phyloP scores from a whole-genome alignment of 2,113 vertebrate species.

The Dendropsophus ebraccatus region DNA sequence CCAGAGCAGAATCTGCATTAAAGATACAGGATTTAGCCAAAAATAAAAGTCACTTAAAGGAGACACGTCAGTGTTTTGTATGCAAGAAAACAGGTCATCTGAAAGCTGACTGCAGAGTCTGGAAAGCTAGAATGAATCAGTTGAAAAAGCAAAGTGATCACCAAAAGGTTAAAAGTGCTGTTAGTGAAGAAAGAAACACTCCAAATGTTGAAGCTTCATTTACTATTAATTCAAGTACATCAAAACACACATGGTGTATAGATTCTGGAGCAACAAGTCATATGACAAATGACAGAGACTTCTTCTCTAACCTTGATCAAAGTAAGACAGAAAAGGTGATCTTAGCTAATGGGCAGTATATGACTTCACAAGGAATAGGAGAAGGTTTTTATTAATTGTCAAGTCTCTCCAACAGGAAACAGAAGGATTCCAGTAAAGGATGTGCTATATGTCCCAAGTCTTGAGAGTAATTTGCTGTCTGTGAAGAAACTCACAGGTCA shows the following conservation, averaged over 20 bases:
- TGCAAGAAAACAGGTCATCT: neutral
- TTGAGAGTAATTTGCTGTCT: no score
- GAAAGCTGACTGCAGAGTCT: neutral
- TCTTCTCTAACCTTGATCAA: no score
- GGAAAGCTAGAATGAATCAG: neutral
- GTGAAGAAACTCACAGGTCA: no score
- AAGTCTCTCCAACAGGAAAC: no score
- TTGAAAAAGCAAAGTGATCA: neutral
- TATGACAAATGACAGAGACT: neutral
- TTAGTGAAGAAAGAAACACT: no score
- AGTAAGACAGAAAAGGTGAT: no score
- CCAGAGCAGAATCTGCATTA: neutral
- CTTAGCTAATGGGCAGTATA: no score
- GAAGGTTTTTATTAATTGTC: no score
- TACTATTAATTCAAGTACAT: neutral
- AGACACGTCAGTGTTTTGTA: neutral
- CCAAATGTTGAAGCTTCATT: neutral
- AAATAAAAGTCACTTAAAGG: neutral
- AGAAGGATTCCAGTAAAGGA: no score
- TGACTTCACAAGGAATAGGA: no score
- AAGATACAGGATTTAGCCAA: neutral
- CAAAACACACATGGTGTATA: neutral
- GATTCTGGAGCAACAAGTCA: neutral
- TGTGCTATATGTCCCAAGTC: no score
- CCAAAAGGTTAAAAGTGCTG: neutral